Conservation (phyloP, 2,113 vertebrate species). For the Grallaria varia region DNA sequence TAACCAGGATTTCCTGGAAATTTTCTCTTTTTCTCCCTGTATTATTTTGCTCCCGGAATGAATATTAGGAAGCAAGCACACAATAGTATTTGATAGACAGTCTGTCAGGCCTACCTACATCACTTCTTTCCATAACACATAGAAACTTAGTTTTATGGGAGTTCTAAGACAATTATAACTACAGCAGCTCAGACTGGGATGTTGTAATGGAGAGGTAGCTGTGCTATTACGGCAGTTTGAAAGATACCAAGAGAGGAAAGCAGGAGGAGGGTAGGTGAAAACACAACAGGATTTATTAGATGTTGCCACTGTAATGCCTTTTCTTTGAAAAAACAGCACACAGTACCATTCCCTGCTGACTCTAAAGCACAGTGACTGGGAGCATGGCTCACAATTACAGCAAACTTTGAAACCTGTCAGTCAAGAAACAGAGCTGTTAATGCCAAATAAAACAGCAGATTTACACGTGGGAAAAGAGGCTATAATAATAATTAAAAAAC, state of each 20-base stretch:
- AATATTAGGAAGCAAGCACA: not conserved
- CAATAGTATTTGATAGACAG: not conserved
- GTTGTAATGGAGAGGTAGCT: not conserved
- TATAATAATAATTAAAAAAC: no score
- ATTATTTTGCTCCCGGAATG: not conserved
- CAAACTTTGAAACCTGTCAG: not conserved
- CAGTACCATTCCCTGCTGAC: slow-evolving; percentile 28
- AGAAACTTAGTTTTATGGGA: not conserved
- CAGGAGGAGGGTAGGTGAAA: no score
- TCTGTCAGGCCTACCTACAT: not conserved
- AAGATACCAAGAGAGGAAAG: not conserved
- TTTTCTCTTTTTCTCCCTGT: not conserved
- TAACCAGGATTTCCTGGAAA: not conserved
- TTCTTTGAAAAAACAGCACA: slow-evolving; percentile 30
- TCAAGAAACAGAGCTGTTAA: not conserved
- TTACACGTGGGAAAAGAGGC: slow-evolving; percentile 16
- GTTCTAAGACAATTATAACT: not conserved
- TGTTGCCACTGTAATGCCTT: not conserved
- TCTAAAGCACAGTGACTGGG: not conserved
- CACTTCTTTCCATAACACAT: not conserved
- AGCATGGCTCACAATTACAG: not conserved
- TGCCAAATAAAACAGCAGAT: slow-evolving; percentile 19
- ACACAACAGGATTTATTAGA: slow-evolving; percentile 21
- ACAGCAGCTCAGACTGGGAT: not conserved
- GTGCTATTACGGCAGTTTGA: not conserved